Conservation (phyloP, 1,140 invertebrate species). For the Drosophila saltans region DNA sequence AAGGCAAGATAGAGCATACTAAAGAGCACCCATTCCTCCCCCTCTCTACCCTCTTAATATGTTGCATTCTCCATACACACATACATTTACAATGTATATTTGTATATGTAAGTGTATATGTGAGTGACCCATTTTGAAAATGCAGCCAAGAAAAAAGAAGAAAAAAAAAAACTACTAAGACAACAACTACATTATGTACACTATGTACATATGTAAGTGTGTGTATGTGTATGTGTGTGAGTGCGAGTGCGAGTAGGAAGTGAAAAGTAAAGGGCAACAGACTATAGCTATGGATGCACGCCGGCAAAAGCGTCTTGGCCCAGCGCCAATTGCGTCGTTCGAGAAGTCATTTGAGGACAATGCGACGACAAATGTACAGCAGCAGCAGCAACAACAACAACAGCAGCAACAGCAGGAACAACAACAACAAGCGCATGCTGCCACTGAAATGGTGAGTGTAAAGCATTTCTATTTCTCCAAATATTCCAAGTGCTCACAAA, state of each 20-base stretch:
- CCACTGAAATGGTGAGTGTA: slow-evolving; percentile 43
- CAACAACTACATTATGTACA: slow-evolving; percentile 33
- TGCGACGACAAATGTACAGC: slow-evolving; percentile 61
- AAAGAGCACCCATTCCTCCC: slow-evolving; percentile 31
- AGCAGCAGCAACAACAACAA: slow-evolving; percentile 39
- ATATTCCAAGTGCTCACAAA: neutral
- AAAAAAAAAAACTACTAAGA: slow-evolving; percentile 8
- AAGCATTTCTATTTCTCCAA: slow-evolving; percentile 3
- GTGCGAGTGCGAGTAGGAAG: slow-evolving; percentile 17
- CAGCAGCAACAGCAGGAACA: neutral
- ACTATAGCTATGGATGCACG: slow-evolving; percentile 66
- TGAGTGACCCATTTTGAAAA: slow-evolving; percentile 23
- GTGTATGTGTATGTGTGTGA: slow-evolving; percentile 23
- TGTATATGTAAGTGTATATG: slow-evolving; percentile 25
- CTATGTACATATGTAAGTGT: neutral
- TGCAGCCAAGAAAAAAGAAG: neutral
- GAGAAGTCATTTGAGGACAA: slow-evolving; percentile 94
- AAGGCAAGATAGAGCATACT: slow-evolving; percentile 59
- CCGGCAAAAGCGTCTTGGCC: slow-evolving; percentile 90
- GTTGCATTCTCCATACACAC: neutral
- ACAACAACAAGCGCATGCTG: slow-evolving; percentile 35
- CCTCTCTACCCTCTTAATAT: neutral
- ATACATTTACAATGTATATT: slow-evolving; percentile 15
- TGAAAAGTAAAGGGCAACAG: slow-evolving; percentile 35
- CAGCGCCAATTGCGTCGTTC: slow-evolving; percentile 96